phyloP scores from a whole-genome alignment of 2,888 invertebrate species.

The Tolmerus cingulatus region DNA sequence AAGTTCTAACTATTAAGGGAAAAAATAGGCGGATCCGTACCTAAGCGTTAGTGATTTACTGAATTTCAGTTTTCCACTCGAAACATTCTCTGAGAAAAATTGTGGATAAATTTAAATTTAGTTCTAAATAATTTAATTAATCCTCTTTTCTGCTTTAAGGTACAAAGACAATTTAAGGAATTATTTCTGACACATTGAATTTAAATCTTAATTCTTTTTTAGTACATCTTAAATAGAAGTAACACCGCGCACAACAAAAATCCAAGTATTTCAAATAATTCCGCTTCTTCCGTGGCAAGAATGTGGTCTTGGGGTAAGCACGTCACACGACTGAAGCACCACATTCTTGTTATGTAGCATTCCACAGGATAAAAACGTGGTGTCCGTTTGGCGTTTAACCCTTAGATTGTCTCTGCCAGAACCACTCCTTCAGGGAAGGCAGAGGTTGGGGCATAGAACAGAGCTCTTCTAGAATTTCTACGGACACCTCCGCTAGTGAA shows the following conservation, averaged over 20 bases:
- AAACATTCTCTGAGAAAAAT: too few relatives aligned
- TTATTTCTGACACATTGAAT: neutral
- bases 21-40: too few relatives aligned
- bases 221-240: neutral
- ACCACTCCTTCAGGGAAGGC: neutral
- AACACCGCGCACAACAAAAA: neutral
- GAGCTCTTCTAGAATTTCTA: neutral
- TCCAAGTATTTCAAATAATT: neutral
- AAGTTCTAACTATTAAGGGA: too few relatives aligned
- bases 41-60: too few relatives aligned
- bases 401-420: neutral
- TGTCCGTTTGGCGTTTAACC: neutral
- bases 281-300: neutral
- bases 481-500: neutral
- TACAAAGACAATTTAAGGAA: neutral
- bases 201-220: neutral
- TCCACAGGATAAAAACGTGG: neutral
- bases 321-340: neutral
- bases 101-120: too few relatives aligned
- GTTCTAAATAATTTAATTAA: too few relatives aligned
- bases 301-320: neutral
- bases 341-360: neutral
- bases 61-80: too few relatives aligned
- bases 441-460: neutral
- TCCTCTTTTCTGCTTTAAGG: too few relatives aligned